Conservation (phyloP, 2,888 invertebrate species). For the Eudemis profundana region DNA sequence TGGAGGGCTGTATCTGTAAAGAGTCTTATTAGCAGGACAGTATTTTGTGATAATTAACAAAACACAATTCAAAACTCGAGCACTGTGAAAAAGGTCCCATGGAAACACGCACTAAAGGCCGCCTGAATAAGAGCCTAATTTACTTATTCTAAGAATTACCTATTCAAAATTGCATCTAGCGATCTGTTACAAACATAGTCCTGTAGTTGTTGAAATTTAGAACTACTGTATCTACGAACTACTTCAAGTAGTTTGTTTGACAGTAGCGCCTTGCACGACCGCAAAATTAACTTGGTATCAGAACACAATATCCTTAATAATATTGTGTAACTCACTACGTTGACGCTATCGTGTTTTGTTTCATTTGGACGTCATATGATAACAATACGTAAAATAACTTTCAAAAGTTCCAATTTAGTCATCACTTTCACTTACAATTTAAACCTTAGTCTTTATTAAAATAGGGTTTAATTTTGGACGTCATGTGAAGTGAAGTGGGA, state of each 20-base stretch:
- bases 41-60: no score
- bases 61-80: neutral
- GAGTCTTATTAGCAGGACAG: no score
- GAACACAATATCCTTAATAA: slow-evolving; percentile 22
- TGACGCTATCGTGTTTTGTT: slow-evolving; percentile 29
- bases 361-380: slow-evolving; percentile 31
- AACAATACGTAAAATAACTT: slow-evolving; percentile 12
- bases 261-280: slow-evolving; percentile 4
- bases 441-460: neutral
- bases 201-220: neutral
- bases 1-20: no score
- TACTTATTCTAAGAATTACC: slow-evolving; percentile 25
- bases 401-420: neutral
- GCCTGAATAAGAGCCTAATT: slow-evolving; percentile 24
- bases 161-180: slow-evolving; percentile 29
- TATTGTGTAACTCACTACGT: slow-evolving; percentile 26
- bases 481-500: neutral
- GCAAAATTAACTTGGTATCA: slow-evolving; percentile 20
- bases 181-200: slow-evolving; percentile 17
- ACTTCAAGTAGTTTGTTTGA: neutral
- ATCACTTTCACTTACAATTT: neutral
- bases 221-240: neutral
- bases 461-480: neutral
- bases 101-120: slow-evolving; percentile 5
- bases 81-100: neutral